Base-by-base conservation (phyloP, 2,113 vertebrate species). In the Gadus chalcogrammus region DNA sequence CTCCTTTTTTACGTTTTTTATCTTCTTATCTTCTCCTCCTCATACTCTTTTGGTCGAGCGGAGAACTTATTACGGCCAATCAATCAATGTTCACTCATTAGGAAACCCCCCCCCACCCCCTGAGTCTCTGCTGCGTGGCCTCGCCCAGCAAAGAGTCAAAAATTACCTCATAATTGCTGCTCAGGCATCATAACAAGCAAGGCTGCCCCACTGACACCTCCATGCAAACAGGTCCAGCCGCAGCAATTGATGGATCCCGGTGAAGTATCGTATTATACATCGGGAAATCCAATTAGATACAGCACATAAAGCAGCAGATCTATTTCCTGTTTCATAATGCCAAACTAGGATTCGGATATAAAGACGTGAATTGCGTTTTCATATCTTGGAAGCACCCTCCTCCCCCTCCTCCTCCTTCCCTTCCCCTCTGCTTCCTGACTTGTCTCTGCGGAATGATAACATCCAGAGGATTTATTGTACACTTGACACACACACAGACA, bases 161-260 rank as follows among this genome's bases (percentile, higher is more conserved):
- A 91, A 91, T 92, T 82, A 89, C 88, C 84, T 92, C 86, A 89
- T 93, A 91, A 93, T 92, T 92, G 91, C 89, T 83, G 88, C 85
- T 92, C 90, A 92, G 88, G 88, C 90, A 91, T 92, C 89, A 91
- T 91, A 92, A 92, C 89, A 92, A 90, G 87, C 89, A 67, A 85
- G 87, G 88, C 90, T 84, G 88, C 89, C 85, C 89, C 82, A 65
- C 82, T 87, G 85, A 91, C 91, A 90, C 59, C 64, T 73, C 81
- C 80, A 76, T 82, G 81, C 87, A 90, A 87, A 88, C 82, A 85
- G 87, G 87, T 84, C 87, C 77, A 82, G 42, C 84, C 79, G 78
- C 82, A 81, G 79, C 77, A 86, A 83, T 88, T 92, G 91, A 93
- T 91, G 90, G 86, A 89, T 89, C 83, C 88, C 77, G 84, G 79